Evolutionary conservation across 2,797 vertebrate species (phyloP).

Genomic region (Melopsittacus undulatus): DNA sequence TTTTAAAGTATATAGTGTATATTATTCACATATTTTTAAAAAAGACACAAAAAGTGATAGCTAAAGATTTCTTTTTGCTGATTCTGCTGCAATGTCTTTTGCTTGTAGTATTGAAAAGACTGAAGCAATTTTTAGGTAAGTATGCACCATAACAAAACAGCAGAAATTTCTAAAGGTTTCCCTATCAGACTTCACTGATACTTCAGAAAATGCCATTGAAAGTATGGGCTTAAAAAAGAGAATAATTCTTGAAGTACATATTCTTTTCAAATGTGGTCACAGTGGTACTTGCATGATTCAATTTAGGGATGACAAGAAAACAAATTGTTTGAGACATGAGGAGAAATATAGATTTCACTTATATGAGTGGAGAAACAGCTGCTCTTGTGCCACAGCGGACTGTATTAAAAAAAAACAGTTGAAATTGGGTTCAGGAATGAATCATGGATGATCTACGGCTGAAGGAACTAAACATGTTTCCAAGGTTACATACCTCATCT

Average conservation of each 20-base stretch:
- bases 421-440: constrained; percentile 22
- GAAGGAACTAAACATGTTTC: constrained; percentile 4
- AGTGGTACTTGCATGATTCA: background rate
- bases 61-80: background rate
- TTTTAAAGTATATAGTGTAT: background rate
- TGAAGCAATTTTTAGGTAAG: constrained; percentile 22
- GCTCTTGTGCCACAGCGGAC: background rate
- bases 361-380: constrained; percentile 3
- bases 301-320: background rate
- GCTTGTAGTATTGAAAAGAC: background rate
- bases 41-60: constrained; percentile 45
- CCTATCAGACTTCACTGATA: constrained; percentile 6
- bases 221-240: background rate
- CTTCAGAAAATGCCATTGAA: constrained; percentile 30
- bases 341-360: background rate
- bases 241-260: background rate
- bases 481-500: constrained; percentile 37
- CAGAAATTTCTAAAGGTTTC: constrained; percentile 16
- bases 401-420: background rate
- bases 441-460: background rate
- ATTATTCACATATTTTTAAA: background rate
- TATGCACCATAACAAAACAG: background rate
- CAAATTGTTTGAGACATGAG: background rate
- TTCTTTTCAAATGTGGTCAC: background rate
- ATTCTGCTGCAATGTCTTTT: too few relatives aligned